Base-by-base conservation (phyloP, 2,797 vertebrate genomes). In the Coreius guichenoti region DNA sequence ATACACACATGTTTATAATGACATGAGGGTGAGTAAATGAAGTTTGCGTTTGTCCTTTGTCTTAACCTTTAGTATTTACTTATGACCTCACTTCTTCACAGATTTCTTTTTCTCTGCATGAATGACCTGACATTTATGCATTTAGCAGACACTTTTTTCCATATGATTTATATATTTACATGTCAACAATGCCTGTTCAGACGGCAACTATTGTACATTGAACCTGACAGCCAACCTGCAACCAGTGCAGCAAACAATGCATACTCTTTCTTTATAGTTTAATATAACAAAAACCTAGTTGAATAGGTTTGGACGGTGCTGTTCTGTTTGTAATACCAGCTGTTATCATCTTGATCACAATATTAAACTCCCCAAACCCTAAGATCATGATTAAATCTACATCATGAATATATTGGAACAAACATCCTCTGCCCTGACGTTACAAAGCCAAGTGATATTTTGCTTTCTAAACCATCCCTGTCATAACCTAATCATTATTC, bases 51-150 rank as follows among this genome's bases (percentile, higher is more conserved):
- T 67, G 23, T 72, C 6, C n/a, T 26, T 45, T 72, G 16, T 16
- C 45, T 36, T 61, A 43, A 69, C 80, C 47, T 74, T 84, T 76
- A 51, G 54, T 56, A 70, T 85, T 81, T 72, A 11, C 29, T 84
- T 67, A 21, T 29, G 36, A 43, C n/a, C n/a, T n/a, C n/a, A n/a
- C 31, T 39, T 51, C 51, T 77, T 88, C 75, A 78, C 39, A 79
- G 74, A 61, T 82, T 81, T 70, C 13, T 26, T 26, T 36, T 43
- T 61, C 49, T 83, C 84, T 29, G 81, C 76, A 81, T 68, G 39
- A 45, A 14, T 70, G 76, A 86, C 81, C 76, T 81, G 45, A 36
- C 3, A 51, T 33, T 7, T 23, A 23, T 75, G 47, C 29, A 23
- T 75, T 75, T 33, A 29, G 21, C 67, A 75, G 11, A 51, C 21